Evolutionary conservation across 2,797 vertebrate species (phyloP).

Genomic region (Psittacula echo): DNA sequence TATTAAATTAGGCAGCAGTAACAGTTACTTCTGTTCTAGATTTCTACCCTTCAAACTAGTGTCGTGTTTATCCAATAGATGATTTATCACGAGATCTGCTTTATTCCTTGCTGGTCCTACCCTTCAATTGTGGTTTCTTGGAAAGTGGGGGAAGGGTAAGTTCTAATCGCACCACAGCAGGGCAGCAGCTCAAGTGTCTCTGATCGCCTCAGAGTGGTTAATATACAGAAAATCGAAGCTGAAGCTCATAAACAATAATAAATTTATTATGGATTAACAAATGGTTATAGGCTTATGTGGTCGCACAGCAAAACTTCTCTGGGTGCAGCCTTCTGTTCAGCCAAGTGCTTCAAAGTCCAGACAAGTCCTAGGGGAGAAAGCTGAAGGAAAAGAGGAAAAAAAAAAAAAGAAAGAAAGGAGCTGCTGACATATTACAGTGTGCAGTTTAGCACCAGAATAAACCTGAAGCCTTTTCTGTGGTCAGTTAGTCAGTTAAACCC

Average conservation of each 20-base stretch:
- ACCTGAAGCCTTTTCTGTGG: background rate
- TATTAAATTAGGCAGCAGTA: background rate
- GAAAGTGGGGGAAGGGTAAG: background rate
- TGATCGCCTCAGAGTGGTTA: constrained; percentile 17
- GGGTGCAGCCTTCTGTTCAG: constrained; percentile 14
- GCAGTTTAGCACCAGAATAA: background rate
- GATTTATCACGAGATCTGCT: background rate
- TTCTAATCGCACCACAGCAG: background rate
- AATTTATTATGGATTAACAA: constrained; percentile 43
- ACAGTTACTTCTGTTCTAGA: background rate
- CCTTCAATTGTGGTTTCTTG: background rate
- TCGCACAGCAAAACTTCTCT: constrained; percentile 5
- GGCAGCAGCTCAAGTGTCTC: background rate
- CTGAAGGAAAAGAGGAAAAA: background rate
- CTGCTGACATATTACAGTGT: background rate
- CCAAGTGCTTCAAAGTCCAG: constrained; percentile 30
- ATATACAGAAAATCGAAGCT: background rate
- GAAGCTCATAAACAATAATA: constrained; percentile 34
- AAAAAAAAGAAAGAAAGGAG: background rate
- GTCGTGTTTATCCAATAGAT: accelerated
- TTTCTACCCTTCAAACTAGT: background rate
- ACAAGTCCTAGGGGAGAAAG: background rate
- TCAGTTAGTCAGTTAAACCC: background rate
- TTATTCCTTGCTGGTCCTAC: background rate
- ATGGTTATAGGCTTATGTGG: background rate